A percentile compares a stretch with the other conserved stretches of the same genome.
Conservation (phyloP, 2,113 vertebrate genomes). For the Ascaphus truei region DNA sequence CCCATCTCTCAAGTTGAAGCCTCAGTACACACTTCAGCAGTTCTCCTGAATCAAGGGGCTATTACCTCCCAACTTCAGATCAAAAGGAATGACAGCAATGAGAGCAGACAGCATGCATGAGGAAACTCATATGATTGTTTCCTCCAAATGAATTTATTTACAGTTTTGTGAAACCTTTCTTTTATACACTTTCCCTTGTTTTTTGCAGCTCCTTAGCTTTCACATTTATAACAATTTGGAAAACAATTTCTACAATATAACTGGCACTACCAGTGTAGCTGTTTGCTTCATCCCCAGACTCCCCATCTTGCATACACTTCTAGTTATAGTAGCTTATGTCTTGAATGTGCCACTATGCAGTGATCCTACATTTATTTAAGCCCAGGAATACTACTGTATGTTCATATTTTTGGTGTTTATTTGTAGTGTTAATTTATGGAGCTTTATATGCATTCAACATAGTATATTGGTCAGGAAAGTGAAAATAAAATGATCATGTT, state of each 20-base stretch:
- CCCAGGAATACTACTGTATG: too few relatives aligned
- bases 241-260: slow-evolving; percentile 32
- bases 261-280: too few relatives aligned
- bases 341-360: too few relatives aligned
- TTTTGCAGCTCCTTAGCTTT: slow-evolving; percentile 19
- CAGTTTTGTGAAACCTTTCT: slow-evolving; percentile 41
- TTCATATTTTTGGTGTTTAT: too few relatives aligned
- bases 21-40: slow-evolving; percentile 65
- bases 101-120: slow-evolving; percentile 55
- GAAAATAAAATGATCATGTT: too few relatives aligned
- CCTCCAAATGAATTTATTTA: slow-evolving; percentile 62
- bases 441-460: too few relatives aligned
- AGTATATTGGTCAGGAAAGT: too few relatives aligned
- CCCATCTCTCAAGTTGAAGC: slow-evolving; percentile 69
- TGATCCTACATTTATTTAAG: too few relatives aligned
- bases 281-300: too few relatives aligned
- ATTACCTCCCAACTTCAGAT: slow-evolving; percentile 67
- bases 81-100: slow-evolving; percentile 51
- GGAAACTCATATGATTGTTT: slow-evolving; percentile 62
- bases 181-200: slow-evolving; percentile 22
- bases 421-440: too few relatives aligned
- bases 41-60: slow-evolving; percentile 62
- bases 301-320: too few relatives aligned
- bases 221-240: neutral
- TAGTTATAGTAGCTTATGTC: too few relatives aligned